Evolutionary conservation across 2,888 invertebrate species (phyloP), one percentile per base, ranked within the genome.

Genomic region (Hermodice carunculata): DNA sequence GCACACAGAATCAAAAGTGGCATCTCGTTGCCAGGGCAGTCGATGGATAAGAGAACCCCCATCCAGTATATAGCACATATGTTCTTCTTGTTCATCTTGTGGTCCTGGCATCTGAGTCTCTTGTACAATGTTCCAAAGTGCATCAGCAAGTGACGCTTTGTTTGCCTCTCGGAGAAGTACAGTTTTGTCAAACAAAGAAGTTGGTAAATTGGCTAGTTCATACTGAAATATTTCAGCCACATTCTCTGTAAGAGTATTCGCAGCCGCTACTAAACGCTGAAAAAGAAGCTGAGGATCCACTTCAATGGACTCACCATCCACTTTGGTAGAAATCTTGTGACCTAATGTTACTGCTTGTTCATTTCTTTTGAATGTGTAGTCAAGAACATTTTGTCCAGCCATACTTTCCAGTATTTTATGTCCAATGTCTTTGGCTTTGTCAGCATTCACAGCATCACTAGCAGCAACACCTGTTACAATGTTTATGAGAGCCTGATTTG

Each of bases 1-100:
- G n/a, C n/a, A n/a, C n/a, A n/a, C n/a, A n/a, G n/a, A n/a, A n/a
- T n/a, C n/a, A n/a, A n/a, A n/a, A n/a, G n/a, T n/a, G n/a, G n/a
- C n/a, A n/a, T n/a, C n/a, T n/a, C n/a, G n/a, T n/a, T n/a, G n/a
- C n/a, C n/a, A 64, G 26, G 37, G 56, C 57, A 6, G 76, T 73
- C 73, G 51, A n/a, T 76, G 73, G 14, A 75, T 32, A 17, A 75
- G 58, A 11, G 70, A 66, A 8, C 71, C 75, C 17, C 73, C 74
- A 67, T 71, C 71, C n/a, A n/a, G n/a, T n/a, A n/a, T n/a, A n/a
- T n/a, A n/a, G n/a, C n/a, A n/a, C n/a, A n/a, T n/a, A n/a, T n/a
- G n/a, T n/a, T 74, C 70, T 63, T 61, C 66, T 17, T 53, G 22
- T 14, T 22, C 26, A 31, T 34, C 40, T 31, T 22, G 17, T 24